phyloP scores from a whole-genome alignment of 2,888 invertebrate species.

The Rhagophthalmus giganteus region DNA sequence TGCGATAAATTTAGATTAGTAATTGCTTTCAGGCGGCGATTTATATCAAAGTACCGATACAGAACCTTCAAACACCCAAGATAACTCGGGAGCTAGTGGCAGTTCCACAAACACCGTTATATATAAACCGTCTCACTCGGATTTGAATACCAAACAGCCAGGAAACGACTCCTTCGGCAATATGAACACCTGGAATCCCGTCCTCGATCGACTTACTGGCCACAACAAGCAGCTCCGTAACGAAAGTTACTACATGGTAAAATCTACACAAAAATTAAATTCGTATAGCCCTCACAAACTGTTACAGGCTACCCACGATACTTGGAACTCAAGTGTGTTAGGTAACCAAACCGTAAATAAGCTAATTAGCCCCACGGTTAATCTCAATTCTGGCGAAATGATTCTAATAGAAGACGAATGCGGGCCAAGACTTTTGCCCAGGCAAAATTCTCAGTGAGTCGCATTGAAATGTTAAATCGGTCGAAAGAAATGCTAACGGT shows the following conservation, averaged over 20 bases:
- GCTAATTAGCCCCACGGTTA: conserved; percentile 60
- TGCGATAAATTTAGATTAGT: too few species aligned
- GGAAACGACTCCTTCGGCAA: conserved; percentile 62
- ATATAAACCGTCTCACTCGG: conserved; percentile 51
- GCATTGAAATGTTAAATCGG: too few species aligned
- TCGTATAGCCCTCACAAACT: too few species aligned
- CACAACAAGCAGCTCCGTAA: conserved; percentile 67
- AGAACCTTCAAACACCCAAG: conserved; percentile 45
- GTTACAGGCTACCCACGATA: conserved; percentile 63
- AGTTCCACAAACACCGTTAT: conserved; percentile 60
- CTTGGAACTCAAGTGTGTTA: conserved; percentile 58
- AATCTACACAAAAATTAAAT: too few species aligned
- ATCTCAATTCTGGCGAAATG: conserved; percentile 53
- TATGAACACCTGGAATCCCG: conserved; percentile 80
- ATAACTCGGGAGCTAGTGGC: conserved; percentile 58
- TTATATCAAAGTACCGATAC: conserved; percentile 37
- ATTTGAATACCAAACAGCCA: conserved; percentile 37
- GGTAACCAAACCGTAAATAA: conserved; percentile 50
- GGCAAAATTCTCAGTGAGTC: conserved; percentile 49
- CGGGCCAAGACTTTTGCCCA: conserved; percentile 51
- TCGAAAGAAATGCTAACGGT: too few species aligned
- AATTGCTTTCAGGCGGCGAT: conserved; percentile 20
- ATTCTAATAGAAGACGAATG: conserved; percentile 62
- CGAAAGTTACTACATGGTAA: conserved; percentile 90
- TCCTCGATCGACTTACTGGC: conserved; percentile 83